Conservation (phyloP, 2,888 invertebrate genomes). For the Caenorhabditis becei region DNA sequence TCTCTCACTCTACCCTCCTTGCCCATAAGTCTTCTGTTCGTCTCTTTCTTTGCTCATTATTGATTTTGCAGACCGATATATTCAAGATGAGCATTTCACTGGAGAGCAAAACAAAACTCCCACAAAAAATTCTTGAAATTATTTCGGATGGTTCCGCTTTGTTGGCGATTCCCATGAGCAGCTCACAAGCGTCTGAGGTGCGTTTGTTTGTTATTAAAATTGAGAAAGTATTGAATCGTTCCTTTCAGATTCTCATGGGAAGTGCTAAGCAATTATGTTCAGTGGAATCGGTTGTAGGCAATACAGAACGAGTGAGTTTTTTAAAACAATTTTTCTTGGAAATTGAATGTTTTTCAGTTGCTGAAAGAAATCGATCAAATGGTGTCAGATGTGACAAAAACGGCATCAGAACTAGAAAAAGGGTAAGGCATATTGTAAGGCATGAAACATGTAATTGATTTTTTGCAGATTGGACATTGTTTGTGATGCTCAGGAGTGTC, state of each 20-base stretch:
- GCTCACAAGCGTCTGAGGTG: conserved; percentile 54
- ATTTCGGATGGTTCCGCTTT: conserved; percentile 54
- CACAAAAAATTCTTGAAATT: conserved; percentile 60
- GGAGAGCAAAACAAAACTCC: conserved; percentile 60
- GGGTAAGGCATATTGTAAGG: conserved; percentile 20
- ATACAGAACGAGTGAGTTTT: conserved; percentile 24
- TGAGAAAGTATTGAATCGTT: neutral
- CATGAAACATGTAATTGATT: neutral
- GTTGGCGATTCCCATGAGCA: conserved; percentile 19
- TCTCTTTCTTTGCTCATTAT: conserved; percentile 17
- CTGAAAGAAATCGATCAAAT: conserved; percentile 22
- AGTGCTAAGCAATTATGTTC: conserved; percentile 43
- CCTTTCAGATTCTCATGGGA: conserved; percentile 35
- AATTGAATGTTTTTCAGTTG: conserved; percentile 26
- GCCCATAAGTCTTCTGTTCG: neutral
- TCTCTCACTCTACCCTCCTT: neutral
- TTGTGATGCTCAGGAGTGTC: conserved; percentile 51
- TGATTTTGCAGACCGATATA: conserved; percentile 15
- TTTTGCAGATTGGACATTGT: conserved; percentile 48
- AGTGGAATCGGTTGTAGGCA: conserved; percentile 37
- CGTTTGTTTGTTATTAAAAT: conserved; percentile 8
- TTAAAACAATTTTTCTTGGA: neutral
- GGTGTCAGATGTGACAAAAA: conserved; percentile 5
- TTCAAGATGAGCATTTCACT: conserved; percentile 56
- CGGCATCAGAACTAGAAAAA: conserved; percentile 22